Conservation (phyloP, 2,888 invertebrate species). For the Acrocera orbiculus region DNA sequence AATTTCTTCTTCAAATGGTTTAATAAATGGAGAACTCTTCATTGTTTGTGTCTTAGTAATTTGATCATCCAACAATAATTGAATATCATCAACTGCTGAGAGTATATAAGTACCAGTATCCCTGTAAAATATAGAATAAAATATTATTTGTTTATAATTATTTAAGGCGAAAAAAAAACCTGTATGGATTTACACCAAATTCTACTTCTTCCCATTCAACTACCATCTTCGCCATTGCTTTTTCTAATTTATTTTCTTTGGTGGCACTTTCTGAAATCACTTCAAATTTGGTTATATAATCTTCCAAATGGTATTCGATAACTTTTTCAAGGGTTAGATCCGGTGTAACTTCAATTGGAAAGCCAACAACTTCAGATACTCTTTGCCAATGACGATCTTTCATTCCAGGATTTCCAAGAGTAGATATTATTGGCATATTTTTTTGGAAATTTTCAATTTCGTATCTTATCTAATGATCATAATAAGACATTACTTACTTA, state of each 20-base stretch:
- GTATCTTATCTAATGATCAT: constrained; percentile 18
- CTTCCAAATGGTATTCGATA: constrained; percentile 75
- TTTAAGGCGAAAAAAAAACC: constrained; percentile 22
- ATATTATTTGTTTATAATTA: not conserved
- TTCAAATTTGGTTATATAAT: constrained; percentile 79
- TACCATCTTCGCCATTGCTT: constrained; percentile 74
- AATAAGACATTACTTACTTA: not conserved
- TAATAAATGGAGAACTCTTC: constrained; percentile 93
- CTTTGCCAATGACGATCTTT: constrained; percentile 85
- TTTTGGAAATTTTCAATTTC: constrained; percentile 74
- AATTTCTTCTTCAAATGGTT: constrained; percentile 77
- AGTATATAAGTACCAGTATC: constrained; percentile 83
- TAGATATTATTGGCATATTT: constrained; percentile 81
- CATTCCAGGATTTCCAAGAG: constrained; percentile 88
- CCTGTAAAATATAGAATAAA: constrained; percentile 21
- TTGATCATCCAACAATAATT: constrained; percentile 82
- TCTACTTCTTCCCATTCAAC: constrained; percentile 72
- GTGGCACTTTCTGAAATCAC: constrained; percentile 85
- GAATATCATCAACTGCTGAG: constrained; percentile 84
- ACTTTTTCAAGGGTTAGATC: constrained; percentile 69
- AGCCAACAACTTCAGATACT: constrained; percentile 87
- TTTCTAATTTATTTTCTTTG: constrained; percentile 87
- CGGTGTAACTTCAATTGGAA: constrained; percentile 71
- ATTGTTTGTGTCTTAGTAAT: constrained; percentile 94
- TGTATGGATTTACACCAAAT: constrained; percentile 56